A percentile compares a stretch with the other conserved stretches of the same genome.
These are phyloP conservation scores for Noctua janthe DNA, from an alignment of 2,888 invertebrate species.

Conservation along the genomic window DNA sequence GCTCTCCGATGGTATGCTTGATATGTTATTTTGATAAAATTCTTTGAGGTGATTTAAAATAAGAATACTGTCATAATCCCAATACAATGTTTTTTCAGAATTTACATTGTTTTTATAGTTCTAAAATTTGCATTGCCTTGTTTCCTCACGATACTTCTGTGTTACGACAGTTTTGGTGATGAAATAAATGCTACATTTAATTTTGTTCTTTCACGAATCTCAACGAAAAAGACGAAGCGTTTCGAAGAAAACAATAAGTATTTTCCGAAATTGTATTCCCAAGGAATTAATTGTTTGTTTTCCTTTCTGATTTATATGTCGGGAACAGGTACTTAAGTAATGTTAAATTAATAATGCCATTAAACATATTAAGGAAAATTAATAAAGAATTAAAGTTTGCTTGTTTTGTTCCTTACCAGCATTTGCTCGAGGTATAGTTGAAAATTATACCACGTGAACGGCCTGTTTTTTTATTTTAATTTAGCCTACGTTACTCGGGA, in stretches of 20 bases:
- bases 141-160: not conserved
- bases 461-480: no score
- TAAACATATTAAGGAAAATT: not conserved
- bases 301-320: constrained; percentile 12
- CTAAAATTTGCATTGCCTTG: not conserved
- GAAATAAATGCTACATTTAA: not conserved
- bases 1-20: not conserved
- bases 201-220: not conserved
- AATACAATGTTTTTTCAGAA: no score
- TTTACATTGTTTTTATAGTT: no score
- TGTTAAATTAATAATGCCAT: constrained; percentile 2
- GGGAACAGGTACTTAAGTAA: not conserved
- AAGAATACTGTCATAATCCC: no score
- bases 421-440: no score
- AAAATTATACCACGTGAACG: no score
- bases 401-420: not conserved
- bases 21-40: no score
- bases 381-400: not conserved
- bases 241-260: constrained; percentile 11
- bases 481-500: no score
- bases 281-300: constrained; percentile 5
- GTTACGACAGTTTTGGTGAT: not conserved
- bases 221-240: not conserved
- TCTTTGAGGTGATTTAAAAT: no score
- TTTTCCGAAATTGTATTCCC: constrained; percentile 6